These are phyloP conservation scores for Patella pellucida DNA, from an alignment of 2,888 invertebrate species.

Conservation along the genomic window DNA sequence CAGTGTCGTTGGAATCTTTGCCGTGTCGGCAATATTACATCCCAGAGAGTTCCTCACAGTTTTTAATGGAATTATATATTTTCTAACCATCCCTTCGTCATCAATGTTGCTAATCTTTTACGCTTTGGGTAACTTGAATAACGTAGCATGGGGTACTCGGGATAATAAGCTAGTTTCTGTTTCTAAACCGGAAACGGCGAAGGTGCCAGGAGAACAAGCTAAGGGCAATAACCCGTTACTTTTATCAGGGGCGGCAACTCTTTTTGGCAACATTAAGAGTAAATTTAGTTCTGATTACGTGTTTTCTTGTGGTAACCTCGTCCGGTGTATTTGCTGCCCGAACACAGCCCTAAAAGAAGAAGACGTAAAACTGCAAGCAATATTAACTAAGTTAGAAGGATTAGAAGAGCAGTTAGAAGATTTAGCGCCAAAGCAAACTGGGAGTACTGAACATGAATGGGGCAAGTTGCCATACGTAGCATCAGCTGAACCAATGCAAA, in stretches of 20 bases:
- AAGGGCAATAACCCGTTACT: neutral
- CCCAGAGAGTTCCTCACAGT: slow-evolving; percentile 81
- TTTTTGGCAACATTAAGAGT: neutral
- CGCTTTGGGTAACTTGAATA: slow-evolving; percentile 91
- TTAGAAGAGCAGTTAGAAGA: slow-evolving; percentile 43
- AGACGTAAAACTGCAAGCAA: slow-evolving; percentile 42
- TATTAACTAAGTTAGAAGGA: slow-evolving; percentile 49
- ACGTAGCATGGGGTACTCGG: slow-evolving; percentile 93
- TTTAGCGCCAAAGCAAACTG: slow-evolving; percentile 28
- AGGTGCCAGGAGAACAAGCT: neutral
- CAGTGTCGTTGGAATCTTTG: slow-evolving; percentile 89
- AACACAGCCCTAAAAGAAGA: slow-evolving; percentile 35
- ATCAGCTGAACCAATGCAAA: neutral
- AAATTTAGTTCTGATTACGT: slow-evolving; percentile 45
- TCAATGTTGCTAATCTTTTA: slow-evolving; percentile 92
- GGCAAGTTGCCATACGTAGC: neutral
- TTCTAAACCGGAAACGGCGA: neutral
- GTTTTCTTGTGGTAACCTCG: slow-evolving; percentile 57
- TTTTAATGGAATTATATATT: slow-evolving; percentile 81
- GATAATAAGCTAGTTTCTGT: slow-evolving; percentile 74
- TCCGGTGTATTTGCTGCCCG: slow-evolving; percentile 56
- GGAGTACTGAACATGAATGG: slow-evolving; percentile 17
- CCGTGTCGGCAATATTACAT: slow-evolving; percentile 95
- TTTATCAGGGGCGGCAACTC: neutral
- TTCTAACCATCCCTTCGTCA: slow-evolving; percentile 92